Conservation (phyloP, 2,888 invertebrate genomes). For the Leptinotarsa tumamoca region DNA sequence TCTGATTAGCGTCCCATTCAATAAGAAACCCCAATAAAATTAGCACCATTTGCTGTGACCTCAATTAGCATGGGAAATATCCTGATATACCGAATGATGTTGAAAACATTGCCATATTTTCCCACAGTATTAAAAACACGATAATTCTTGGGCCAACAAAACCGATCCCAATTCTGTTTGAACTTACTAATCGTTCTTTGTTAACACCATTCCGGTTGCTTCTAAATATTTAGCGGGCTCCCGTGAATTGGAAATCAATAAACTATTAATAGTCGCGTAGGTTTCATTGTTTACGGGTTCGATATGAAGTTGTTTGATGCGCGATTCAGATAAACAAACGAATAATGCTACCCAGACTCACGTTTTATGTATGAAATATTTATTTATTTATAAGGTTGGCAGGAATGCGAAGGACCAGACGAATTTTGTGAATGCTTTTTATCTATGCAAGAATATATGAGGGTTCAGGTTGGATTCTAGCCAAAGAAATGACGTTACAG, state of each 20-base stretch:
- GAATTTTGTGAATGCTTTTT: too few species aligned
- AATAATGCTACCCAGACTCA: conserved; percentile 4
- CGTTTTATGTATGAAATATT: neutral
- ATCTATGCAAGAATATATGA: too few species aligned
- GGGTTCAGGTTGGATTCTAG: too few species aligned
- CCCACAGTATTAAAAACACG: conserved; percentile 23
- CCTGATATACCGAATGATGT: conserved; percentile 7
- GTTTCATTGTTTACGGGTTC: conserved; percentile 16
- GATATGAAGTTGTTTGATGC: conserved; percentile 20
- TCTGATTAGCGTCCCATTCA: neutral
- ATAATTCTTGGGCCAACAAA: conserved; percentile 14
- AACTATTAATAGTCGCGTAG: conserved; percentile 24
- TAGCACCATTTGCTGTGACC: neutral
- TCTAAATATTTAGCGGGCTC: conserved; percentile 21
- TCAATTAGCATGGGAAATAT: conserved; percentile 3
- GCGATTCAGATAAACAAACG: conserved; percentile 17
- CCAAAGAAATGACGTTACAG: too few species aligned
- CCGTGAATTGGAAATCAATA: conserved; percentile 26
- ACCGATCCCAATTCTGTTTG: conserved; percentile 11
- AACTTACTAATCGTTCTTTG: conserved; percentile 21
- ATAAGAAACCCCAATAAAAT: neutral
- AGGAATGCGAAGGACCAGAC: too few species aligned
- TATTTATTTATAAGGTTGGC: too few species aligned
- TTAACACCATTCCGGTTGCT: conserved; percentile 24
- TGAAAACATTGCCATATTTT: conserved; percentile 11